Conservation (phyloP, 2,888 invertebrate species). For the Phengaris alcon region DNA sequence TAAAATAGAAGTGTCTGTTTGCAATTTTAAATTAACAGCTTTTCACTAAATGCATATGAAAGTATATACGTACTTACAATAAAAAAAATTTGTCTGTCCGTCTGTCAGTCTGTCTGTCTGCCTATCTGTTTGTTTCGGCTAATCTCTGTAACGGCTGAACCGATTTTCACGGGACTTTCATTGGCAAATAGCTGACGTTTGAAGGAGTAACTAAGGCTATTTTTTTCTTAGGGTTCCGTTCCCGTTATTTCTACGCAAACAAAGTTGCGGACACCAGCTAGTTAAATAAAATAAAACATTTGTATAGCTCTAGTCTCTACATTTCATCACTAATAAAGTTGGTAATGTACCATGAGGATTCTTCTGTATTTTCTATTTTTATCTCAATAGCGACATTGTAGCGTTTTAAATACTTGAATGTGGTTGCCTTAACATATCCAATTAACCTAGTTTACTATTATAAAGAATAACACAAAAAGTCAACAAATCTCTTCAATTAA, state of each 20-base stretch:
- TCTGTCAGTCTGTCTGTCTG: no score
- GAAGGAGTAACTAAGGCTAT: no score
- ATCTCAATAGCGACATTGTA: constrained; percentile 1
- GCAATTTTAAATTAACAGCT: no score
- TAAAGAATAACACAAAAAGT: background rate
- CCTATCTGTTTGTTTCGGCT: no score
- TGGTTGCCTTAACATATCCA: background rate
- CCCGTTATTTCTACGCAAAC: background rate
- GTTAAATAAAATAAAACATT: background rate
- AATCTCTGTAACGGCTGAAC: no score
- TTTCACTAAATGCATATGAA: no score
- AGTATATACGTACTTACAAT: no score
- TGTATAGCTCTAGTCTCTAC: background rate
- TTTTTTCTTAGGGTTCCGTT: no score
- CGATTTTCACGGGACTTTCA: no score
- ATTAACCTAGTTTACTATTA: constrained; percentile 1
- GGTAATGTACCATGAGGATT: background rate
- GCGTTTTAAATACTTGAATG: background rate
- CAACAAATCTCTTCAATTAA: constrained; percentile 15
- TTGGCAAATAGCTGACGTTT: no score
- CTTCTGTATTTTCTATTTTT: constrained; percentile 3
- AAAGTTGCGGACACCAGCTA: background rate
- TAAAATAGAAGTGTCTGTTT: no score
- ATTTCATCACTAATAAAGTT: background rate
- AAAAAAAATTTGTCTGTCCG: no score